Evolutionary conservation across 2,888 invertebrate species (phyloP), one percentile per base, ranked within the genome.

Genomic region (Scaptomyza polygonia): DNA sequence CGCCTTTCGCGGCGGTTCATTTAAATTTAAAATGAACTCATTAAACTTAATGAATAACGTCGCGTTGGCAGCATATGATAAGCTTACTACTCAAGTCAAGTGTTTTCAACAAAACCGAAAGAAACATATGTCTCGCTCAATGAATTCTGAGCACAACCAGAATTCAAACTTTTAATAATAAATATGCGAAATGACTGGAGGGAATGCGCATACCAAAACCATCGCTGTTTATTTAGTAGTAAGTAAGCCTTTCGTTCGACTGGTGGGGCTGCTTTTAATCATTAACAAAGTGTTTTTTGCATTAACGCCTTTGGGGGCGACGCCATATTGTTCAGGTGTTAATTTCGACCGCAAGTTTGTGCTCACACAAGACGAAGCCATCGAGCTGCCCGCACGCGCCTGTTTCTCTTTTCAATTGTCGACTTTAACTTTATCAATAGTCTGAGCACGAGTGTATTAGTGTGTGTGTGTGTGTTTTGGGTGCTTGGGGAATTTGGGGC

Each of bases 21-120:
- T 59, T 57, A 53, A 67, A 74, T 63, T 16, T 79, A 66, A 76
- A 79, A 78, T 84, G 79, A 84, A 78, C 84, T 79, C 82, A 82
- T 82, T 82, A 84, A 82, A 76, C 67, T 73, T 82, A 82, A 82
- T 81, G 84, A 84, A 82, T 76, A 82, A 79, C 72, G 81, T n/a
- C n/a, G 74, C 64, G 43, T 53, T 63, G 61, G 53, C 71, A 62
- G 45, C 70, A 68, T 68, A 80, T 81, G 77, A 83, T 78, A 67
- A 65, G 64, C 74, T 78, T 77, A 77, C 66, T 63, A 48, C 63
- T 51, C 49, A 62, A 56, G 30, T 54, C 36, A 66, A 55, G 8
- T 12, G 14, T 53, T 16, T 54, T n/a, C n/a, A n/a, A n/a, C n/a
- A n/a, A n/a, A n/a, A n/a, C n/a, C n/a, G n/a, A n/a, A n/a, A n/a